Evolutionary conservation across 2,888 invertebrate species (phyloP), one percentile per base, ranked within the genome.

Genomic region (Aspidiotus rigidus): DNA sequence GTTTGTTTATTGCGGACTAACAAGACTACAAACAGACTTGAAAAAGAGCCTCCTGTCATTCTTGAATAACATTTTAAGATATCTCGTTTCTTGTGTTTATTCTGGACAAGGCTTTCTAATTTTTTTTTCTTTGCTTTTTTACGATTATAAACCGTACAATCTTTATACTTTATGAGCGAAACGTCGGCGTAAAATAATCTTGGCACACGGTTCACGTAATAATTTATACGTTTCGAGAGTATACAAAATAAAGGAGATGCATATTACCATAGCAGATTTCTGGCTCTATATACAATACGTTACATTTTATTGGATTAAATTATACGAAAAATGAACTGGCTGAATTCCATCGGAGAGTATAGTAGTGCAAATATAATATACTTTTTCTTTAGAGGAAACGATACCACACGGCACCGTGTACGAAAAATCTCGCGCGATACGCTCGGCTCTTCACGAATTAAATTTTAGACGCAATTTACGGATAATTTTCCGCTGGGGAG

Each of bases 311-410:
- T 67, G 59, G 59, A 67, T 67, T 67, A 59, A 67, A 67, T 67
- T 57, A 67, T 44, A 67, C 53, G n/a, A 67, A 67, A 44, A 67
- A 67, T 67, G 44, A 59, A 60, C 67, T 67, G 67, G 67, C 67
- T 67, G 59, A 57, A 59, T 41, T 67, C 67, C 67, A 67, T 60
- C 28, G 28, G 28, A 28, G 28, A 28, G 28, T 28, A 28, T 28
- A 67, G 59, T 67, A 42, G 7, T 60, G 28, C n/a, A 60, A 67
- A 67, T 67, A 67, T 67, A 67, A 44, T 49, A 60, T 60, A 49
- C 67, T 67, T 67, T 60, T 28, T 28, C 28, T 28, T 28, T 5
- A 28, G 28, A 28, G 28, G 28, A 28, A 28, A 28, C 28, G 28
- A 28, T 28, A 28, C 28, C 28, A 5, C 28, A 28, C 28, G 28